phyloP scores from a whole-genome alignment of 1,140 invertebrate genomes.

The Anoplophora glabripennis region DNA sequence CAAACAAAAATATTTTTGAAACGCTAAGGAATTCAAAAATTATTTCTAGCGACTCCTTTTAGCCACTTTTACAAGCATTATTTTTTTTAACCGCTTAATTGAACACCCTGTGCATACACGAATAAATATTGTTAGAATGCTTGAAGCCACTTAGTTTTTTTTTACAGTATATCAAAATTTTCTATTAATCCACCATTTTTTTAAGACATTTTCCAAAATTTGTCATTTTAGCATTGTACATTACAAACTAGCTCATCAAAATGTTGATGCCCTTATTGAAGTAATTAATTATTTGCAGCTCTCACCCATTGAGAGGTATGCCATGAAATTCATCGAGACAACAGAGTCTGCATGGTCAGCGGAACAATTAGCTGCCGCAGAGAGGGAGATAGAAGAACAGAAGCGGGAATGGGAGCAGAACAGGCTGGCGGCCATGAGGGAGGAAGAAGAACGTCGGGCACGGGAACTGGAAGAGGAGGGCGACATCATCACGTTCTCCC shows the following conservation, averaged over 20 bases:
- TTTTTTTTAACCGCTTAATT: no score
- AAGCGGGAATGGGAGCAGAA: constrained; percentile 94
- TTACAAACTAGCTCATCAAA: neutral
- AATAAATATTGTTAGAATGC: no score
- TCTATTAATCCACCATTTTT: neutral
- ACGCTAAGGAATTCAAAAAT: no score
- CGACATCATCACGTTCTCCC: constrained; percentile 66
- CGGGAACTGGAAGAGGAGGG: constrained; percentile 60
- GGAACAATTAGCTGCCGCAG: constrained; percentile 82
- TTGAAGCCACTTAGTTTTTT: neutral
- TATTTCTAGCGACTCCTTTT: no score
- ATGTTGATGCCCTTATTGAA: no score
- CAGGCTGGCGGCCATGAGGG: constrained; percentile 68
- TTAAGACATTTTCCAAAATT: no score
- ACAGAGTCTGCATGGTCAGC: constrained; percentile 81
- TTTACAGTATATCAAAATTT: neutral
- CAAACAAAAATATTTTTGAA: no score
- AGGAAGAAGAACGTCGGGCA: constrained; percentile 69
- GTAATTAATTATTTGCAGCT: constrained; percentile 59
- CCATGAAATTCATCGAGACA: constrained; percentile 86
- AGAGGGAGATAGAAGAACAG: constrained; percentile 85
- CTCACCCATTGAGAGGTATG: constrained; percentile 88
- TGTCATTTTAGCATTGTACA: neutral
- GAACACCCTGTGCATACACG: no score
- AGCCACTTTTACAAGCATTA: no score